Conservation (phyloP, 2,797 vertebrate genomes). For the Neoniphon sammara region DNA sequence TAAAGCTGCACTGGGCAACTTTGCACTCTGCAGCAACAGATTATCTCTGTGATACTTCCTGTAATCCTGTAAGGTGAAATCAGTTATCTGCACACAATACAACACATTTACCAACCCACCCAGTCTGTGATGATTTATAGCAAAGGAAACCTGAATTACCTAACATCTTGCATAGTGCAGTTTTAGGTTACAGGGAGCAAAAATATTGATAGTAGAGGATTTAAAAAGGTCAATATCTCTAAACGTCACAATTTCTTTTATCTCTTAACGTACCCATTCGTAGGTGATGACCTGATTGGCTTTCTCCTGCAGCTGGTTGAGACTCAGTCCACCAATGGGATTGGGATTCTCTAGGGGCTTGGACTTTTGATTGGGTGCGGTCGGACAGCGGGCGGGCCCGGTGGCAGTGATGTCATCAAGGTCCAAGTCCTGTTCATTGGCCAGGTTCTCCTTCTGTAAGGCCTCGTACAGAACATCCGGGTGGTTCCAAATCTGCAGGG, state of each 20-base stretch:
- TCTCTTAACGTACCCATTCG: slow-evolving; percentile 89
- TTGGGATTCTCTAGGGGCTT: slow-evolving; percentile 87
- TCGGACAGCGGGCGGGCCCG: slow-evolving; percentile 81
- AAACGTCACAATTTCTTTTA: background rate
- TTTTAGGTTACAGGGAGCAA: background rate
- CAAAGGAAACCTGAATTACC: too few relatives aligned
- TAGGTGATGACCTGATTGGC: slow-evolving; percentile 97
- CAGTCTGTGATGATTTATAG: too few relatives aligned
- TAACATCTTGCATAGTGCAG: too few relatives aligned
- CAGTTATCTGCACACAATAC: background rate
- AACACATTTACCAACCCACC: background rate
- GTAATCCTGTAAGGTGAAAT: too few relatives aligned
- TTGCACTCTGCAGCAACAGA: too few relatives aligned
- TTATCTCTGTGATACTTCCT: too few relatives aligned
- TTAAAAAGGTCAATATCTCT: background rate
- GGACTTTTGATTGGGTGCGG: slow-evolving; percentile 78
- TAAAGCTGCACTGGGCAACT: too few relatives aligned
- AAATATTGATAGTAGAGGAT: background rate
- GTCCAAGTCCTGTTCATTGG: slow-evolving; percentile 95
- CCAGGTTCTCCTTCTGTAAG: slow-evolving; percentile 94
- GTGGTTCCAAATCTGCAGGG: slow-evolving; percentile 95
- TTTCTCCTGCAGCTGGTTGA: slow-evolving; percentile 92
- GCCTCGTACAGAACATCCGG: slow-evolving; percentile 96
- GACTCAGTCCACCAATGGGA: slow-evolving; percentile 86
- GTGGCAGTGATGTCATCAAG: slow-evolving; percentile 92